Evolutionary conservation across 2,797 vertebrate species (phyloP).

Genomic region (Parotocinclus haroldoi): DNA sequence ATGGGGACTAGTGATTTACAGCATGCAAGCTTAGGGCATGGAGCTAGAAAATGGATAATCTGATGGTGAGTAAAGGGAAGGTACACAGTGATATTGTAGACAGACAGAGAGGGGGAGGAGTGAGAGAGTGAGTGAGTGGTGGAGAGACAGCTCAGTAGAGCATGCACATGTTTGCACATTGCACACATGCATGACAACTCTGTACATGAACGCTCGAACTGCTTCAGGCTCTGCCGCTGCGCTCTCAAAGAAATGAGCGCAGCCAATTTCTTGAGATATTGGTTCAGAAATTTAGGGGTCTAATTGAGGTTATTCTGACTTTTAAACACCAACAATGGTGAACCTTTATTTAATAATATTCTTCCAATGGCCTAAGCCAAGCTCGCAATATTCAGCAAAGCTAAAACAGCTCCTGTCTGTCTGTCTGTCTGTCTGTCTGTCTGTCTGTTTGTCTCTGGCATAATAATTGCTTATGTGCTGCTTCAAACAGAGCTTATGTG

Average conservation of each 20-base stretch:
- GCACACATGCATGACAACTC: conserved; percentile 33
- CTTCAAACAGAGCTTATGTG: conserved; percentile 15
- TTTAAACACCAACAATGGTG: too few relatives aligned
- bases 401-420: conserved; percentile 11
- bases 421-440: too few relatives aligned
- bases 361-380: neutral
- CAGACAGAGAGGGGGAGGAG: conserved; percentile 11
- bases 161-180: conserved; percentile 39
- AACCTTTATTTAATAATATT: too few relatives aligned
- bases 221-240: conserved; percentile 9
- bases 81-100: neutral
- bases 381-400: neutral
- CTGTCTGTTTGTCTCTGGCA: too few relatives aligned
- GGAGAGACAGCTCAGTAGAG: conserved; percentile 21
- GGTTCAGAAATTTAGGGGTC: too few relatives aligned
- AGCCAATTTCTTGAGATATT: neutral
- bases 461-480: conserved; percentile 53
- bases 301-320: too few relatives aligned
- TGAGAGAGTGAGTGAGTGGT: conserved; percentile 17
- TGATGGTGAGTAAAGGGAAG: neutral
- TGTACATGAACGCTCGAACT: conserved; percentile 22
- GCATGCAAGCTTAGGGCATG: neutral
- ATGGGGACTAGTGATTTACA: neutral
- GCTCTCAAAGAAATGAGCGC: too few relatives aligned
- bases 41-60: conserved; percentile 3